Evolutionary conservation across 2,888 invertebrate genomes (phyloP).

Genomic region (Diabrotica balteata): DNA sequence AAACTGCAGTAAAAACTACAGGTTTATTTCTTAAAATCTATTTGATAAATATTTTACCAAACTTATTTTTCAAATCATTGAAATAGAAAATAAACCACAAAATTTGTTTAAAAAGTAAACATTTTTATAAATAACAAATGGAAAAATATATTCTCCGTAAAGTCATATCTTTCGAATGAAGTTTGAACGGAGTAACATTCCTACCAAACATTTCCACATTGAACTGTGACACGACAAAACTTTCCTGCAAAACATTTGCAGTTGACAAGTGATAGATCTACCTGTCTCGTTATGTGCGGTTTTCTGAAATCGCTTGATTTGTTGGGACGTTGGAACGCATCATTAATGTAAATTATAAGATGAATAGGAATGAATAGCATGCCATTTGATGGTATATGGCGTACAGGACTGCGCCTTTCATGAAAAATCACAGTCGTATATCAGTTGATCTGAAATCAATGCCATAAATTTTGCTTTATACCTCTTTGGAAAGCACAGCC

Average conservation of each 20-base stretch:
- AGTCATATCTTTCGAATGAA: too few species aligned
- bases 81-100: too few species aligned
- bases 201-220: too few species aligned
- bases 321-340: slow-evolving; percentile 24
- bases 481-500: slow-evolving; percentile 9
- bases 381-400: slow-evolving; percentile 28
- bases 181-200: too few species aligned
- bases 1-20: too few species aligned
- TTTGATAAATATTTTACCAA: too few species aligned
- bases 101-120: too few species aligned
- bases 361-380: slow-evolving; percentile 27
- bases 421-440: slow-evolving; percentile 34
- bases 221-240: neutral
- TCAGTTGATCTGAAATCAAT: slow-evolving; percentile 25
- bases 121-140: too few species aligned
- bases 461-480: slow-evolving; percentile 34
- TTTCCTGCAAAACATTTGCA: slow-evolving; percentile 14
- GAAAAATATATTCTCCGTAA: too few species aligned
- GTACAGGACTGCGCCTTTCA: slow-evolving; percentile 28
- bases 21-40: too few species aligned
- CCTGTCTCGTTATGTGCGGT: slow-evolving; percentile 9
- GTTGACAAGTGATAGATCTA: slow-evolving; percentile 20
- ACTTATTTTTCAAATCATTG: too few species aligned
- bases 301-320: slow-evolving; percentile 24
- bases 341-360: slow-evolving; percentile 35